Conservation (phyloP, 37 sponge, comb jelly and placozoan species). For the Axinella damicornis region DNA sequence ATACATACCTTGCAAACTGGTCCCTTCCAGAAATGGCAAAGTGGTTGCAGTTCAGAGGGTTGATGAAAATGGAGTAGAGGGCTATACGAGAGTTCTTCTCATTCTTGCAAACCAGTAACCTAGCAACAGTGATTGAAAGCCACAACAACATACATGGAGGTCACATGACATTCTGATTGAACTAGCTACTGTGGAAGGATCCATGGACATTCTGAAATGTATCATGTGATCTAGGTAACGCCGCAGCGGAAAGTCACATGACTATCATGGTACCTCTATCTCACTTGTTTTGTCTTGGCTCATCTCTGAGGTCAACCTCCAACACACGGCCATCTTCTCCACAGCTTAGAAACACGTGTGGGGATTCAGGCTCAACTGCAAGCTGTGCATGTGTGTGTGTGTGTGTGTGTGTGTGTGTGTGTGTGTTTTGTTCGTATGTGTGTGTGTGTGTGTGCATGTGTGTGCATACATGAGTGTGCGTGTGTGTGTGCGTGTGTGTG, state of each 20-base stretch:
- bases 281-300: slow-evolving; percentile 22
- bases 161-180: too few species aligned
- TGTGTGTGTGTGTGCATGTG: background rate
- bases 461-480: background rate
- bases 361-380: slow-evolving; percentile 73
- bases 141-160: background rate
- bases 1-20: slow-evolving; percentile 80
- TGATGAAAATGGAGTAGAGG: slow-evolving; percentile 90
- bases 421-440: background rate
- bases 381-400: slow-evolving; percentile 48
- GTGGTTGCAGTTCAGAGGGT: slow-evolving; percentile 73
- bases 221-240: background rate
- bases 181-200: too few species aligned
- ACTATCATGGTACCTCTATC: background rate
- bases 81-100: slow-evolving; percentile 54
- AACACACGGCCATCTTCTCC: slow-evolving; percentile 91
- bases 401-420: background rate
- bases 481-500: background rate
- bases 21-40: slow-evolving; percentile 91
- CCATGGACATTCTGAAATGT: background rate
- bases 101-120: slow-evolving; percentile 65
- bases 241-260: slow-evolving; percentile 5
- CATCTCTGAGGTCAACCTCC: slow-evolving; percentile 84
- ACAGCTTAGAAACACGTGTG: slow-evolving; percentile 86
- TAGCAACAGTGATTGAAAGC: background rate